These are phyloP conservation scores for Rhea pennata DNA, from an alignment of 2,113 vertebrate genomes.

Conservation along the genomic window DNA sequence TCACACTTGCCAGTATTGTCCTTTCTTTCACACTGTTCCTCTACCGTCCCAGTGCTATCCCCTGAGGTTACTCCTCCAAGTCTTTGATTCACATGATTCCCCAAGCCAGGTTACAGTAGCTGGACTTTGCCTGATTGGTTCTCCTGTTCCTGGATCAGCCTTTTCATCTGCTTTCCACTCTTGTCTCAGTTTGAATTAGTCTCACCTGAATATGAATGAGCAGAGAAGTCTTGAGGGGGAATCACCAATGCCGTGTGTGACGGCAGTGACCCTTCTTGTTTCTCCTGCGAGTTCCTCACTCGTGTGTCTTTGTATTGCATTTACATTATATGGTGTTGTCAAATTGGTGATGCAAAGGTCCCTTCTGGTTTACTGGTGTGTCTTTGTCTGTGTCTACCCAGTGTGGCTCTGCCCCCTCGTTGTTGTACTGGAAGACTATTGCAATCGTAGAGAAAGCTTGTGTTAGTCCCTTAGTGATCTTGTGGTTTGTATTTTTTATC, in stretches of 20 bases:
- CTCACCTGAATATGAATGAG: background rate
- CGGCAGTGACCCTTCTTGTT: rapidly evolving
- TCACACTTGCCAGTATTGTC: background rate
- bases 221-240: background rate
- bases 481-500: background rate
- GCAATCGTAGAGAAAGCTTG: no score
- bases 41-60: background rate
- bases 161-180: background rate
- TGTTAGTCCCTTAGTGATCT: background rate
- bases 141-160: background rate
- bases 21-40: background rate
- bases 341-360: background rate
- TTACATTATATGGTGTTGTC: no score
- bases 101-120: background rate
- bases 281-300: background rate
- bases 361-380: background rate
- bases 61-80: background rate
- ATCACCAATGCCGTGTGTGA: background rate
- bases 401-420: background rate
- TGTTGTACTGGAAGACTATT: background rate
- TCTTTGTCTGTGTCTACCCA: background rate
- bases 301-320: no score
- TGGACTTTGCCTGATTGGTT: background rate
- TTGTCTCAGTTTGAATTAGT: background rate
- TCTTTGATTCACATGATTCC: background rate